These are phyloP conservation scores for Lapara coniferarum DNA, from an alignment of 2,888 invertebrate species.

Conservation along the genomic window DNA sequence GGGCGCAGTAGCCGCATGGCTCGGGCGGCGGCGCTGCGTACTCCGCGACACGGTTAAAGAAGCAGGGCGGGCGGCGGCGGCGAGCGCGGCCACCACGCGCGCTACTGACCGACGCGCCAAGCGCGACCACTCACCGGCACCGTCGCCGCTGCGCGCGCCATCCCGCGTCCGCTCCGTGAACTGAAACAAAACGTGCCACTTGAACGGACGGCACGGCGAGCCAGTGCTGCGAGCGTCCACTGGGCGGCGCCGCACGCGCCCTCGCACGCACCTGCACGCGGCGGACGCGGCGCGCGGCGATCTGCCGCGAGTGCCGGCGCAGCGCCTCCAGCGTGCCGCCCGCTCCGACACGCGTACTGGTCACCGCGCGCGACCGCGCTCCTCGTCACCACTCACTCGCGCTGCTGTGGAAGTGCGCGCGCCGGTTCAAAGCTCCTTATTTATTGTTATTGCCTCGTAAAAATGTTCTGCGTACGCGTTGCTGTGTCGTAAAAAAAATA, in stretches of 20 bases:
- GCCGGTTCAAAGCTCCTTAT: slow-evolving; percentile 54
- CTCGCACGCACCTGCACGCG: slow-evolving; percentile 89
- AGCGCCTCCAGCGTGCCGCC: slow-evolving; percentile 87
- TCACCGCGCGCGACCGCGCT: slow-evolving; percentile 28
- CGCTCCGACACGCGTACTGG: slow-evolving; percentile 29
- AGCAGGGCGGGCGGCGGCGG: slow-evolving; percentile 47
- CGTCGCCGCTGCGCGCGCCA: slow-evolving; percentile 71
- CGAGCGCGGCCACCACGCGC: slow-evolving; percentile 27
- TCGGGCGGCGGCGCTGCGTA: slow-evolving; percentile 49
- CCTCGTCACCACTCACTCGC: slow-evolving; percentile 29
- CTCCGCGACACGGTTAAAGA: slow-evolving; percentile 53
- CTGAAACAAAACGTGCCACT: slow-evolving; percentile 62
- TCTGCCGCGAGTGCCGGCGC: slow-evolving; percentile 92
- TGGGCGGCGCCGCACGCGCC: background rate
- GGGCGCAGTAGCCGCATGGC: slow-evolving; percentile 53
- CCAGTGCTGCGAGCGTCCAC: slow-evolving; percentile 34
- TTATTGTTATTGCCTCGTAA: slow-evolving; percentile 59
- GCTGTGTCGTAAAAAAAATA: slow-evolving; percentile 42
- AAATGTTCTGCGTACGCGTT: slow-evolving; percentile 43
- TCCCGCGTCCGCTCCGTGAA: slow-evolving; percentile 76
- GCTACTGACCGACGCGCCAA: slow-evolving; percentile 39
- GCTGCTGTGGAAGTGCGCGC: slow-evolving; percentile 40
- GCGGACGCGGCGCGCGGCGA: slow-evolving; percentile 91
- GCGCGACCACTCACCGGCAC: slow-evolving; percentile 67
- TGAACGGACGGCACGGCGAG: slow-evolving; percentile 46